Evolutionary conservation across 2,113 vertebrate genomes (phyloP), one percentile per base, ranked within the genome.

Genomic region (Hippocampus abdominalis): DNA sequence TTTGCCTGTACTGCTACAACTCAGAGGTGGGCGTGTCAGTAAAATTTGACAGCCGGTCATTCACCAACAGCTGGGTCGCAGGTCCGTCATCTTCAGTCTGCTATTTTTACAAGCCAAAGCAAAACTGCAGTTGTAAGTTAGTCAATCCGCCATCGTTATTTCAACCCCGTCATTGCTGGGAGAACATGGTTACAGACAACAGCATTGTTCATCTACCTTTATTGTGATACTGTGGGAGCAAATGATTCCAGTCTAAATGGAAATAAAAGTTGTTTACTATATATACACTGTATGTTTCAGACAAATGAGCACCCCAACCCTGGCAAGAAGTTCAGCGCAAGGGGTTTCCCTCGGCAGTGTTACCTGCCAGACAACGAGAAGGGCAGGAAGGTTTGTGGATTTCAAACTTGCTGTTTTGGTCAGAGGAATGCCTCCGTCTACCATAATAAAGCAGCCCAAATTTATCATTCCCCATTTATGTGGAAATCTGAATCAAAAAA

Each of bases 341-440:
- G 96, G 39, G 96, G 96, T 27, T 98, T 98, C 83, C 96, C 96
- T 0, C 94, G 96, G 48, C 96, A 98, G 90, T 98, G 96, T 90
- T 98, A 98, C 78, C 94, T 98, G 76, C 96, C 96, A 0, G 96
- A 98, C 90, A 96, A 93, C 0, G 96, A 97, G 74, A 95, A 95
- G 83, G 96, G 96, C 83, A 92, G 96, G 75, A 96, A 95, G 96
- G 96, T 51, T 18, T 51, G 18, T 20, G 48, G 20, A 51, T 21
- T 51, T 8, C 5, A 51, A 51, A 8, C 48, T 51, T 21, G 18
- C 18, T 20, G 48, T 44, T 10, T 44, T 44, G 42, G 46, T 49
- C 8, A 53, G 9, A 53, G 23, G 20, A n/a, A 53, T 8, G 20
- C 9, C 51, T 53, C 54, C 54, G 1, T 57, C 23, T 25, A 4